Percentiles rank a stretch among this genome's conserved stretches.
Conservation (phyloP, 2,113 vertebrate genomes). For the Brachypteracias leptosomus region DNA sequence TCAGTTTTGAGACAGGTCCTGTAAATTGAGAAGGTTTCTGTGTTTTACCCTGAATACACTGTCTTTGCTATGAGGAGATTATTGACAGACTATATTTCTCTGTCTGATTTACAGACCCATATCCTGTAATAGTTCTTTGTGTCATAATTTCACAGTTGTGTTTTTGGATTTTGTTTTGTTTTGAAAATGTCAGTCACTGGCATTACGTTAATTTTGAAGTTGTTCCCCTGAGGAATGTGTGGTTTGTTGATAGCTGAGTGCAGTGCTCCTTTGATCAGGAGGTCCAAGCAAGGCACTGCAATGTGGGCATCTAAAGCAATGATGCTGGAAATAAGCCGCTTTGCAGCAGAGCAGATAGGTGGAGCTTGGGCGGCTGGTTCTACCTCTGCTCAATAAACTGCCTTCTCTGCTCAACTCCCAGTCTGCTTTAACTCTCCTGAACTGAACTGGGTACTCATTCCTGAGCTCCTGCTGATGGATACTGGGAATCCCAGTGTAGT, state of each 20-base stretch:
- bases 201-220: neutral
- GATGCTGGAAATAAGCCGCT: rapidly evolving
- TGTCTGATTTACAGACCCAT: neutral
- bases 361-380: neutral
- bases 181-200: neutral
- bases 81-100: neutral
- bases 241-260: neutral
- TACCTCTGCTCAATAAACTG: neutral
- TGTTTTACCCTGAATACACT: neutral
- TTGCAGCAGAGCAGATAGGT: neutral
- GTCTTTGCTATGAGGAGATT: neutral
- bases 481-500: neutral
- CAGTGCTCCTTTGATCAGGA: neutral
- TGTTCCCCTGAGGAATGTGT: neutral
- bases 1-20: neutral
- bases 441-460: neutral
- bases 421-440: neutral
- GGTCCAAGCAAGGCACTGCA: neutral
- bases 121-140: neutral
- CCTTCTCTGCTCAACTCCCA: neutral
- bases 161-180: neutral
- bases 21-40: neutral
- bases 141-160: neutral
- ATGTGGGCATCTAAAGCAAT: rapidly evolving
- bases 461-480: neutral